phyloP scores from a whole-genome alignment of 2,797 vertebrate species.

The Meda fulgida region DNA sequence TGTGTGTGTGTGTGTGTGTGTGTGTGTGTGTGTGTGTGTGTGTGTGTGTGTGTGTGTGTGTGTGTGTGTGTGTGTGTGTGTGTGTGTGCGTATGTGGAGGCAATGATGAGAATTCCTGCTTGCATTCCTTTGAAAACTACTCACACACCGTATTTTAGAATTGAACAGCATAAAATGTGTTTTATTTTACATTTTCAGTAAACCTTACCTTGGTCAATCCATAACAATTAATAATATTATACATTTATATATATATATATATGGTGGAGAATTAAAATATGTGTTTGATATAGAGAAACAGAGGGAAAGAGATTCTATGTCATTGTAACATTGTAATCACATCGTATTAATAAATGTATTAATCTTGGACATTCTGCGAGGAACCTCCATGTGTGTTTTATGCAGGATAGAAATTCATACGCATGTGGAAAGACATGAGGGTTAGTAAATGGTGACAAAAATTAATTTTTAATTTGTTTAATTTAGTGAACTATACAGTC shows the following conservation, averaged over 20 bases:
- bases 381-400: neutral
- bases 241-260: too few species aligned
- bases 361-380: neutral
- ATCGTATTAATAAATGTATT: neutral
- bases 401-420: neutral
- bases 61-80: neutral
- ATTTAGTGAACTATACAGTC: neutral
- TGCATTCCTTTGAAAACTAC: conserved; percentile 52
- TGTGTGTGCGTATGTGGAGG: conserved; percentile 31
- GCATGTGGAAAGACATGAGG: neutral
- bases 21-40: neutral
- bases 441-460: neutral
- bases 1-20: conserved; percentile 18
- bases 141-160: conserved; percentile 21
- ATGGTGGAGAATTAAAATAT: neutral
- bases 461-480: rapidly evolving
- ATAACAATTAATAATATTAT: neutral
- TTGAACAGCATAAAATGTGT: neutral
- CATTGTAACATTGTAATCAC: neutral
- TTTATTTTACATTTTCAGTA: neutral
- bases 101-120: conserved; percentile 53
- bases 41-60: too few species aligned
- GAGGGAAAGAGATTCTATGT: neutral
- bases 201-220: neutral
- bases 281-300: neutral